phyloP scores from a whole-genome alignment of 2,888 invertebrate species.

The Drosophila emarginata region DNA sequence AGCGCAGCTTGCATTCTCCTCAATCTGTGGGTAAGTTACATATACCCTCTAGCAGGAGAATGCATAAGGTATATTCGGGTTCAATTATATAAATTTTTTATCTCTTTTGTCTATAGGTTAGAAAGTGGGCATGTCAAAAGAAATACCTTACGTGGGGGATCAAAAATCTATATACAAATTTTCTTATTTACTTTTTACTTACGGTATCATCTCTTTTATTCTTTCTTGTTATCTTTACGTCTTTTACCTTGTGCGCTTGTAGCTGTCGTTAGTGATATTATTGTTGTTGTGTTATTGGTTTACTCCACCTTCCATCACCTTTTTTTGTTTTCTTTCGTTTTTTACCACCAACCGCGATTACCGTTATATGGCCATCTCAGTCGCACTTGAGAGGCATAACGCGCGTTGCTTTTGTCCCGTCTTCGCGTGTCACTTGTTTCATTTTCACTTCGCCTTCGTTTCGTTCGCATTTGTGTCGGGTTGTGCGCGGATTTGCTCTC shows the following conservation, averaged over 20 bases:
- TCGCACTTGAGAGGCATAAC: background rate
- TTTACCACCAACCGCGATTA: conserved; percentile 3
- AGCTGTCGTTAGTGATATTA: conserved; percentile 6
- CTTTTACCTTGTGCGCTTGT: conserved; percentile 6
- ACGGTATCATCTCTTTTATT: background rate
- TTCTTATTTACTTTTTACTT: background rate
- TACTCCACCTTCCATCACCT: conserved; percentile 30
- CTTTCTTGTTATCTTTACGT: conserved; percentile 3
- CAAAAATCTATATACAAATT: background rate
- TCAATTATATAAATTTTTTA: too few relatives aligned
- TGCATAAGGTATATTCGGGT: background rate
- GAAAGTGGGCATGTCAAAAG: background rate
- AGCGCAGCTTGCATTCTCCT: conserved; percentile 26
- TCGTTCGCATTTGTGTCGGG: conserved; percentile 29
- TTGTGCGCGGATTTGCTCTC: conserved; percentile 32
- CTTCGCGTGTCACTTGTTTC: conserved; percentile 19
- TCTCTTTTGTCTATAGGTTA: too few relatives aligned
- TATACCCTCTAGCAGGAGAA: background rate
- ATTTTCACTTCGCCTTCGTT: conserved; percentile 14
- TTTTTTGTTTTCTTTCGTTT: conserved; percentile 5
- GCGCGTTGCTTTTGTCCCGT: conserved; percentile 10
- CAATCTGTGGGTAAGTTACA: background rate
- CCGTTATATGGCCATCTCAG: conserved; percentile 1
- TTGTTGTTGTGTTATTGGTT: conserved; percentile 12
- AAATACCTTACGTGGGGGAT: background rate